phyloP scores from a whole-genome alignment of 1,140 invertebrate genomes.

The Drosophila tropicalis region DNA sequence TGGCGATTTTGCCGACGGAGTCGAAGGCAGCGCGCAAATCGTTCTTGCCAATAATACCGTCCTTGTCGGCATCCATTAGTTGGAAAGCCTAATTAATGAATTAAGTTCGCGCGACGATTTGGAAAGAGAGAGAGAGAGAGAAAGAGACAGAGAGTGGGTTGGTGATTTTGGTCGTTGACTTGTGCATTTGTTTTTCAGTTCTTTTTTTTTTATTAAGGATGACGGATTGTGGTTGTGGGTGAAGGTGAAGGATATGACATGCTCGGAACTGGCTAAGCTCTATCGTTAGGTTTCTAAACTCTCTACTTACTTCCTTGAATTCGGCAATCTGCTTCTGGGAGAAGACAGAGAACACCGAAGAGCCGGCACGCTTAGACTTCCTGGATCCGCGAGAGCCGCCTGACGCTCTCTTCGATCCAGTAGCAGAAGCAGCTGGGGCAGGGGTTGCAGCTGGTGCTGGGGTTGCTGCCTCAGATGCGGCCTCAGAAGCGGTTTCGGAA shows the following conservation, averaged over 20 bases:
- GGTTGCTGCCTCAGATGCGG: slow-evolving; percentile 85
- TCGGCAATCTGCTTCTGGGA: slow-evolving; percentile 96
- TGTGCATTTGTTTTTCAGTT: neutral
- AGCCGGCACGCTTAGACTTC: slow-evolving; percentile 93
- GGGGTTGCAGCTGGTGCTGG: slow-evolving; percentile 85
- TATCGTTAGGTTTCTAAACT: neutral
- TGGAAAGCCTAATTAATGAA: slow-evolving; percentile 90
- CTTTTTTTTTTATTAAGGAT: neutral
- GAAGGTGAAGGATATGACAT: slow-evolving; percentile 3
- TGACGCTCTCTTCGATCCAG: slow-evolving; percentile 85
- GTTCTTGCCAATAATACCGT: slow-evolving; percentile 97
- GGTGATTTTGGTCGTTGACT: slow-evolving; percentile 56
- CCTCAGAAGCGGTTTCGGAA: slow-evolving; percentile 85
- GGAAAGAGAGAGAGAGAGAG: slow-evolving; percentile 54
- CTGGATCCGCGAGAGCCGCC: slow-evolving; percentile 87
- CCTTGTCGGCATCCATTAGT: slow-evolving; percentile 99
- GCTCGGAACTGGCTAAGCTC: neutral
- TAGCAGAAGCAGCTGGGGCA: slow-evolving; percentile 85
- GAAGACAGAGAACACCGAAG: slow-evolving; percentile 98
- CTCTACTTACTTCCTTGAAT: slow-evolving; percentile 93
- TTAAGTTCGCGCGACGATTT: slow-evolving; percentile 72
- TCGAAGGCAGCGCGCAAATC: slow-evolving; percentile 98
- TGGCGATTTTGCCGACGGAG: slow-evolving; percentile 94
- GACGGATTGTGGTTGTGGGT: slow-evolving; percentile 13
- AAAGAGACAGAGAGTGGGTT: slow-evolving; percentile 71